Conservation (phyloP, 2,888 invertebrate genomes). For the Cantharis rustica region DNA sequence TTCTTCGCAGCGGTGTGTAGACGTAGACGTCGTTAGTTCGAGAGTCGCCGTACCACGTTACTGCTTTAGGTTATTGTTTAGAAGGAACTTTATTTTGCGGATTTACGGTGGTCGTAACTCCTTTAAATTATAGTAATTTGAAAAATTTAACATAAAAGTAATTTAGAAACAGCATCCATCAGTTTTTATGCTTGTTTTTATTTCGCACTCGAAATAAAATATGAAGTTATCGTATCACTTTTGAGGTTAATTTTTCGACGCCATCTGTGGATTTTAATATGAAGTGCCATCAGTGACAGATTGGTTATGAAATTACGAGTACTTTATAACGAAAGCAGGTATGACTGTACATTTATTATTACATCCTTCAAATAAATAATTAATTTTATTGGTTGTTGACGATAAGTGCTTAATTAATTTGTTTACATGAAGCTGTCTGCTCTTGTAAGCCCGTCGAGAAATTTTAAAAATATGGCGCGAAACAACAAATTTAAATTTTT, state of each 20-base stretch:
- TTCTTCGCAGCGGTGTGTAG: background rate
- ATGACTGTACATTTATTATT: background rate
- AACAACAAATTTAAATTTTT: conserved; percentile 11
- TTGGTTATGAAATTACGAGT: background rate
- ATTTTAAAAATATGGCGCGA: background rate
- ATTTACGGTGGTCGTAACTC: background rate
- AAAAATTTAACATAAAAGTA: background rate
- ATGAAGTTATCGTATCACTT: background rate
- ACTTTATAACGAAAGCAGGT: background rate
- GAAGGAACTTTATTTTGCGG: background rate
- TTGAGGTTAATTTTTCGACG: background rate
- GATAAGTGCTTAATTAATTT: background rate
- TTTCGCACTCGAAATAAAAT: background rate
- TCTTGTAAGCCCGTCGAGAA: background rate
- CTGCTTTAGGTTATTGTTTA: background rate
- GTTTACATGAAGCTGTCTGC: background rate
- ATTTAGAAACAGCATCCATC: background rate
- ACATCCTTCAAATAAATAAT: background rate
- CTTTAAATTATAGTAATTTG: background rate
- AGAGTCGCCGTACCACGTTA: background rate
- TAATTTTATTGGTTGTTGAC: background rate
- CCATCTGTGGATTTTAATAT: background rate
- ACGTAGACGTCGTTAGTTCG: background rate
- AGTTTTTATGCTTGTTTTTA: background rate
- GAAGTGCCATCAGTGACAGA: background rate